Base-by-base conservation (phyloP, 1,140 invertebrate species). In the Phocides pigmalion region DNA sequence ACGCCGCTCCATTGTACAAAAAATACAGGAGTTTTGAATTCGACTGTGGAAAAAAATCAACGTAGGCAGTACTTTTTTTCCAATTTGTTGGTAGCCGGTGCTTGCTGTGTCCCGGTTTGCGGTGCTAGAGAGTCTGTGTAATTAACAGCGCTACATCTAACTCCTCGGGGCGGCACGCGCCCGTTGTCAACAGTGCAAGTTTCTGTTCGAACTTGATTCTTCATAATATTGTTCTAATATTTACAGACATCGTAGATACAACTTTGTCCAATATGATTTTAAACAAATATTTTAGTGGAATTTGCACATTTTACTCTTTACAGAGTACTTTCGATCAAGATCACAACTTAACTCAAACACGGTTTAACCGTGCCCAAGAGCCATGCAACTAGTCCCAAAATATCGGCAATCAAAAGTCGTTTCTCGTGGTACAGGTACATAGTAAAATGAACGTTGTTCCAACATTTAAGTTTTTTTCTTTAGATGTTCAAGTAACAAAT, bases 121-220 rank as follows among this genome's bases (percentile, higher is more conserved):
- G 54, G 42, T 20, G 12, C 42, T 37, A 61, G 28, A 61, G 28
- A 59, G 56, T 25, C 8, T 35, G 25, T 47, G 25, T 35, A 46
- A 59, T 59, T 47, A 59, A 59, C 41, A 59, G 54, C 53, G 20
- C 54, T 46, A 59, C 54, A 47, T 59, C 25, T 59, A 46, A 46
- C 41, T 58, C 53, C 19, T 56, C 41, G 14, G 15, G 22, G 22
- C 54, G 22, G 15, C 22, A 32, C 22, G 8, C 47, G 50, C 16
- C 39, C 14, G 35, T 25, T 56, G 53, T 58, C 54, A 32, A 15
- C 53, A 28, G 12, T 46, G 12, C 16, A 46, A 32, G 41, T 58
- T 56, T 56, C 20, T 6, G 37, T 56, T 56, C 37, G 51, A 56
- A 5, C 20, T 42, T 4, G 3, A 11, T 11, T 39, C 3, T 39